These are phyloP conservation scores for Peromyscus nudipes DNA, from an alignment of 2,797 vertebrate species.

Conservation along the genomic window DNA sequence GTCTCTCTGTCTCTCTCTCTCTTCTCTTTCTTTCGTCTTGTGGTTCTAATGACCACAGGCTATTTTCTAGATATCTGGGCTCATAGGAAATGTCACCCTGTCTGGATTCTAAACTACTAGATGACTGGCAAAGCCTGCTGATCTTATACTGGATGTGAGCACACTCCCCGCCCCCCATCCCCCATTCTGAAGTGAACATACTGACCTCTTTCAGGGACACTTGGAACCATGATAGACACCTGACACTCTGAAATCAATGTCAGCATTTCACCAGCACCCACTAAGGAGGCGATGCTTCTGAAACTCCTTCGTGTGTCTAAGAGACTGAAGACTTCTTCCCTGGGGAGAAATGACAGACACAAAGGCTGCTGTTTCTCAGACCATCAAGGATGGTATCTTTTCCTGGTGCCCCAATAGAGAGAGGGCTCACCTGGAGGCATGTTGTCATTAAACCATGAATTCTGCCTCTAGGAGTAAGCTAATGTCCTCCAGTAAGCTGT, in stretches of 20 bases:
- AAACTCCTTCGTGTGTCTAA: not conserved
- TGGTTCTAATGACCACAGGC: not conserved
- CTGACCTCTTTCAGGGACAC: not conserved
- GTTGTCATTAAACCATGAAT: not conserved
- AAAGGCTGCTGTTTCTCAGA: not conserved
- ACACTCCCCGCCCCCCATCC: not conserved
- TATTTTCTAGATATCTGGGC: not conserved
- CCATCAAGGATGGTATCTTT: not conserved
- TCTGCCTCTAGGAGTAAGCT: constrained; percentile 39
- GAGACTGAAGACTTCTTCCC: not conserved
- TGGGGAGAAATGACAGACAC: not conserved
- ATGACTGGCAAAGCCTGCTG: not conserved
- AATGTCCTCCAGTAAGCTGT: constrained; percentile 59
- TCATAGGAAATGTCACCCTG: not conserved
- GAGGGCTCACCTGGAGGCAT: not conserved
- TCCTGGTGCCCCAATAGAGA: not conserved
- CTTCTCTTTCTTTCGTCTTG: not conserved
- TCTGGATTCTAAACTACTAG: not conserved
- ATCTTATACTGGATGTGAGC: not conserved
- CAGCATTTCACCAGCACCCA: not conserved
- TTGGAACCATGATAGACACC: not conserved
- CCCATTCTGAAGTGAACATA: not conserved
- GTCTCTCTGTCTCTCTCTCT: too few species aligned
- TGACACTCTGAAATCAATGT: not conserved
- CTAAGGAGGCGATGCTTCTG: not conserved